Evolutionary conservation across 2,888 invertebrate species (phyloP), one percentile per base, ranked within the genome.

Genomic region (Aphodius granarius): DNA sequence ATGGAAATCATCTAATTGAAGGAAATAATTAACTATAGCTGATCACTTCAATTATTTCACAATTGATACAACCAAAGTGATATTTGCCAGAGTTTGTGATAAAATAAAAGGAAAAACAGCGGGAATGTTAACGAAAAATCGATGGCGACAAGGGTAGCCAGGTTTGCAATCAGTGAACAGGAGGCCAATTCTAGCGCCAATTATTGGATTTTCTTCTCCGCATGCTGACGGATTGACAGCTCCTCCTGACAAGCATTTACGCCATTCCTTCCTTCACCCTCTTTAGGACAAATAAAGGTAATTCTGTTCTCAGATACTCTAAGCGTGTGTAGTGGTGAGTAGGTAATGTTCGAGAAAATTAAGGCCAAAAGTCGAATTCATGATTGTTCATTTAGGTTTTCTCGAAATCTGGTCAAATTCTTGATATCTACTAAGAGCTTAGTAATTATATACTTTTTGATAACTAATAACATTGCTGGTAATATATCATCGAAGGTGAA

Each of bases 191-290:
- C 68, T 21, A 19, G 68, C 22, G 68, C 68, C 68, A 68, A 68
- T 68, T 68, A 68, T 68, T 20, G 68, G 68, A 68, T 68, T 68
- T 68, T 68, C 68, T 22, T 68, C 68, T 21, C 68, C 20, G 22
- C 21, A 20, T 20, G 68, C 22, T 68, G 68, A 68, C 22, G 68
- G 68, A 68, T 68, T 68, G 68, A 68, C 68, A 68, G 68, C 68
- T 68, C 68, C 22, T 68, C 68, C 21, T 21, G 68, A 43, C 43
- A 13, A 43, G 43, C 43, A 43, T 43, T 43, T 43, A 43, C 43
- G 43, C 6, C 43, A 43, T 13, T 43, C 43, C 6, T 43, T 43
- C 43, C 43, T 43, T 43, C n/a, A n/a, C n/a, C n/a, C n/a, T n/a
- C 43, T 43, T 9, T 43, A 6, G 9, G 43, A 43, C 43, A 43